A percentile compares a stretch with the other conserved stretches of the same genome.
These are phyloP conservation scores for Hypsibius dujardini DNA, from an alignment of 1,140 invertebrate species.

Conservation along the genomic window DNA sequence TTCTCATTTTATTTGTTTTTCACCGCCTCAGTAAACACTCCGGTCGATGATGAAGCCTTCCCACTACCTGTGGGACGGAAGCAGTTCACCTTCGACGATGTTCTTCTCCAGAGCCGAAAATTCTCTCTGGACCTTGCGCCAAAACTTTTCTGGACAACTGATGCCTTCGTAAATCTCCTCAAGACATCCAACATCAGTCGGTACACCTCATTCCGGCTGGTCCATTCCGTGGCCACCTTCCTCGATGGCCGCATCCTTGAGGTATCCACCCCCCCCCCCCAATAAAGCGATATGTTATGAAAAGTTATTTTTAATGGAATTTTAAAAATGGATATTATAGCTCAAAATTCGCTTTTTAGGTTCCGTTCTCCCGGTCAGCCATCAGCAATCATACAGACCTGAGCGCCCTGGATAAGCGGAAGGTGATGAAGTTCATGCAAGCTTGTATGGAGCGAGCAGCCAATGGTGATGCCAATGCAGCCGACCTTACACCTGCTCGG, in stretches of 20 bases:
- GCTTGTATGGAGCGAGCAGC: neutral
- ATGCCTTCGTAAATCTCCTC: neutral
- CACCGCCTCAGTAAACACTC: neutral
- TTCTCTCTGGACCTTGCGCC: constrained; percentile 10
- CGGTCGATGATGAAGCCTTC: neutral
- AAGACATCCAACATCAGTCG: constrained; percentile 7
- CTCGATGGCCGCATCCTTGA: neutral
- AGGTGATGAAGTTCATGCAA: constrained; percentile 2
- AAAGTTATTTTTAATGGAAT: too few species aligned
- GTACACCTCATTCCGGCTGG: constrained; percentile 11
- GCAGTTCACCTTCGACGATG: constrained; percentile 10
- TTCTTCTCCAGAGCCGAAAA: neutral
- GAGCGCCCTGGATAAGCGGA: neutral
- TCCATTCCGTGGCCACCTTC: neutral
- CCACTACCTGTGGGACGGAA: neutral
- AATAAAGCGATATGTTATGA: too few species aligned
- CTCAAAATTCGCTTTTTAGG: neutral
- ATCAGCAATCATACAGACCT: neutral
- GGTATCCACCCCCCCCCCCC: neutral
- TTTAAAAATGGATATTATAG: too few species aligned
- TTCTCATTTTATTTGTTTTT: neutral
- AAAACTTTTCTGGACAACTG: constrained; percentile 6
- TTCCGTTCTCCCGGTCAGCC: constrained; percentile 1
- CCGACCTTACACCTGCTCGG: neutral
- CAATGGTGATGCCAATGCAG: neutral